Conservation (phyloP, 2,888 invertebrate species). For the Mesorhabditis sp. region DNA sequence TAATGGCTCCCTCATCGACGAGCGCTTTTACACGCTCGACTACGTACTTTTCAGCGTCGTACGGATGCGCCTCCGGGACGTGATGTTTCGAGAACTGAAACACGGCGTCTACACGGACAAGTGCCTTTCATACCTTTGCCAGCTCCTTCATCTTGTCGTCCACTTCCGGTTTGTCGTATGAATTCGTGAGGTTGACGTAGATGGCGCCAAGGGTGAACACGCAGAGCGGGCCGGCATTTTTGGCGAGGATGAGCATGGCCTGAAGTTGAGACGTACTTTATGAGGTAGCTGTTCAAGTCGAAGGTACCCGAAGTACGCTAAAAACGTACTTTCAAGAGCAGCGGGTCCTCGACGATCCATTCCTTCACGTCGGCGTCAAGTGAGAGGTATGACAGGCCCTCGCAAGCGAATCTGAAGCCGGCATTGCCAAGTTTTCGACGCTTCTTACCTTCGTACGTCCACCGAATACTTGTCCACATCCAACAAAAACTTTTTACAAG, state of each 20-base stretch:
- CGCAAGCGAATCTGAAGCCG: conserved; percentile 49
- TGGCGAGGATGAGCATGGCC: conserved; percentile 35
- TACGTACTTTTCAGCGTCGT: conserved; percentile 73
- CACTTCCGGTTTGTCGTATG: conserved; percentile 92
- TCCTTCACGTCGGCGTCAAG: conserved; percentile 98
- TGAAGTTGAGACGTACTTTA: neutral
- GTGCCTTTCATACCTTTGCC: conserved; percentile 63
- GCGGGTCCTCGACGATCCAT: conserved; percentile 79
- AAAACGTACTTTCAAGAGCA: conserved; percentile 67
- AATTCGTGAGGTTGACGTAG: conserved; percentile 91
- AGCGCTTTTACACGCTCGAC: conserved; percentile 63
- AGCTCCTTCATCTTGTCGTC: conserved; percentile 93
- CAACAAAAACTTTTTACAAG: conserved; percentile 73
- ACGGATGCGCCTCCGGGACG: conserved; percentile 73
- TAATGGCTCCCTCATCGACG: conserved; percentile 80
- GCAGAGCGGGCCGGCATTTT: conserved; percentile 38
- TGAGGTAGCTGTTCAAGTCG: neutral
- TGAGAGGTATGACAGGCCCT: conserved; percentile 81
- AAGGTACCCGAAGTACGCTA: neutral
- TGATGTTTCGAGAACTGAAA: conserved; percentile 95
- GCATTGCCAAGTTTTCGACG: neutral
- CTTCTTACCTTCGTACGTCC: conserved; percentile 38
- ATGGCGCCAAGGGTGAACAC: conserved; percentile 81
- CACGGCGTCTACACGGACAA: neutral
- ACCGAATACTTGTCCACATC: conserved; percentile 49